These are phyloP conservation scores for Coregonus ussuriensis DNA, from an alignment of 2,797 vertebrate genomes.

Conservation along the genomic window DNA sequence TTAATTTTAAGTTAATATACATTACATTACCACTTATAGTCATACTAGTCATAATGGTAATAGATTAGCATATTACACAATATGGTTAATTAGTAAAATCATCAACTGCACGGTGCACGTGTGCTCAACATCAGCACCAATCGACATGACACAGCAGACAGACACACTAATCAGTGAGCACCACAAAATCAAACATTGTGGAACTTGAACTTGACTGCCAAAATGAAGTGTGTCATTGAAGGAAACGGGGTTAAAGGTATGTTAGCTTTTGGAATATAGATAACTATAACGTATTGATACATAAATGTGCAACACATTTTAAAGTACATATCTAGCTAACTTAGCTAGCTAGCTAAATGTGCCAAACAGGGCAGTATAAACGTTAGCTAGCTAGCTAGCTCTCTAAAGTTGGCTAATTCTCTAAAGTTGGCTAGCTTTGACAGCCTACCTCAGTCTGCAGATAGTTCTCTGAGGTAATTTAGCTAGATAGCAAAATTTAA, in stretches of 20 bases:
- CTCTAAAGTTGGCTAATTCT: not conserved
- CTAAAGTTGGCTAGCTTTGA: not conserved
- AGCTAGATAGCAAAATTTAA: not conserved
- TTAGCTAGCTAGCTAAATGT: too few species aligned
- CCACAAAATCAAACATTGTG: not conserved
- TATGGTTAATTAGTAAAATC: too few species aligned
- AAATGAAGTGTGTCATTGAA: conserved; percentile 72
- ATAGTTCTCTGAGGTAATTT: not conserved
- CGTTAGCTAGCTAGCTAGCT: not conserved
- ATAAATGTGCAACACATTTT: not conserved
- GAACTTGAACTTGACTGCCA: not conserved
- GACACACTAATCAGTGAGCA: too few species aligned
- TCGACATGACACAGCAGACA: too few species aligned
- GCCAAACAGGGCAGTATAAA: not conserved
- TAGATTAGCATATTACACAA: too few species aligned
- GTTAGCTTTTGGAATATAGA: not conserved
- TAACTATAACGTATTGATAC: too few species aligned
- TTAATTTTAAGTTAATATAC: too few species aligned
- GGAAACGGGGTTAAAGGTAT: conserved; percentile 73
- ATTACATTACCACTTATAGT: too few species aligned
- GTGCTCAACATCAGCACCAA: too few species aligned
- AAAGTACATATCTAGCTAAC: not conserved
- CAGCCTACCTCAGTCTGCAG: not conserved
- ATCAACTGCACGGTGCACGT: too few species aligned
- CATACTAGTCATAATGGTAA: too few species aligned